These are phyloP conservation scores for Pocillopora verrucosa DNA, from an alignment of 64 coral and sea anemone genomes.

Conservation along the genomic window DNA sequence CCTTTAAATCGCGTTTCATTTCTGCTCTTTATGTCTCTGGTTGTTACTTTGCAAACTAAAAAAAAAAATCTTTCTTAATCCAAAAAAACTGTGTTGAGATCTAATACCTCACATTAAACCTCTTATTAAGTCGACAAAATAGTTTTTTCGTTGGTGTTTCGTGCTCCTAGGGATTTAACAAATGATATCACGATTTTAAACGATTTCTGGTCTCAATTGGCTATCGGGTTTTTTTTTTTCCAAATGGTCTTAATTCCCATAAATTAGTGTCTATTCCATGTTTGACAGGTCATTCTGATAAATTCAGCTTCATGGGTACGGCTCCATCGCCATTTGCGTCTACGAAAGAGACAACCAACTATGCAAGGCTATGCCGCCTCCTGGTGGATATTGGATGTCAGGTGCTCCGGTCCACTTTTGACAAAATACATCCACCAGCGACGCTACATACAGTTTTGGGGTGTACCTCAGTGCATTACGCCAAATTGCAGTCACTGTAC, in stretches of 20 bases:
- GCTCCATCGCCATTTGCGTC: background rate
- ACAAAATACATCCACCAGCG: conserved; percentile 20
- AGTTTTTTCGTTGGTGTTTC: too few relatives aligned
- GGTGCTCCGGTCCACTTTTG: background rate
- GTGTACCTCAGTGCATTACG: background rate
- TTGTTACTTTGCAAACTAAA: too few relatives aligned
- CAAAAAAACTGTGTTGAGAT: too few relatives aligned
- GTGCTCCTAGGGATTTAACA: fast-evolving
- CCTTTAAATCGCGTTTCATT: too few relatives aligned
- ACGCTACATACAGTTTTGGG: background rate
- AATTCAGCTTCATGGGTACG: background rate
- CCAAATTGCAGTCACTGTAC: background rate
- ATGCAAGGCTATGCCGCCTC: conserved; percentile 4
- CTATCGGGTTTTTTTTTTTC: too few relatives aligned
- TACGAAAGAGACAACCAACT: conserved; percentile 35
- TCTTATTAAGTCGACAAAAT: too few relatives aligned
- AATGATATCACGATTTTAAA: too few relatives aligned
- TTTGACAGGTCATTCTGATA: background rate
- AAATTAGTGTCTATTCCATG: background rate
- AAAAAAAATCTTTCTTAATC: too few relatives aligned
- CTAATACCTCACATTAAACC: fast-evolving
- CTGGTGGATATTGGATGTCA: conserved; percentile 13
- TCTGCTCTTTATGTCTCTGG: too few relatives aligned
- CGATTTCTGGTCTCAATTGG: too few relatives aligned
- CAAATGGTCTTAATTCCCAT: too few relatives aligned